These are phyloP conservation scores for Holcopasites calliopsidis DNA, from an alignment of 1,140 invertebrate genomes.

Conservation along the genomic window DNA sequence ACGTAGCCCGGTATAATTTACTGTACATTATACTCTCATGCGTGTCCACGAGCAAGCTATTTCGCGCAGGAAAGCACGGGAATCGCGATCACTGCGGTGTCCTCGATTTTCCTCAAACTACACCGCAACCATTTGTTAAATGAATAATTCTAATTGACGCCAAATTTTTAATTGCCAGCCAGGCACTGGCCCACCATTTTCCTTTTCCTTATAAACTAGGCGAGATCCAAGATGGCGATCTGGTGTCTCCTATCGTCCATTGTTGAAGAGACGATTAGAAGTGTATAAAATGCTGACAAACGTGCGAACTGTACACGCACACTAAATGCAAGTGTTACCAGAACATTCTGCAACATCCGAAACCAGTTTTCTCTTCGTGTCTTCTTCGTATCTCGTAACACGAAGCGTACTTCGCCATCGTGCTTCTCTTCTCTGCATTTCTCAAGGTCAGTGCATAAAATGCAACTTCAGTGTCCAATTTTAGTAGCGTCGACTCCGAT, in stretches of 20 bases:
- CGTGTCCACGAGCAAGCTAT: not conserved
- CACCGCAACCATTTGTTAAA: too few relatives aligned
- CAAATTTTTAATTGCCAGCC: too few relatives aligned
- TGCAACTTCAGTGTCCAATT: not conserved
- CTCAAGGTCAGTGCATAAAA: slow-evolving; percentile 10
- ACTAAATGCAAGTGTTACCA: slow-evolving; percentile 37
- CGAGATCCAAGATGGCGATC: slow-evolving; percentile 7
- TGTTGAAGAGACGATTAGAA: not conserved
- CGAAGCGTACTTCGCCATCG: slow-evolving; percentile 13
- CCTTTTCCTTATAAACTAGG: too few relatives aligned
- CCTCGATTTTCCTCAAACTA: too few relatives aligned
- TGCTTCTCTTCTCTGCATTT: slow-evolving; percentile 11
- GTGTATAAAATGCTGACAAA: slow-evolving; percentile 17
- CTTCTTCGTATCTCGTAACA: slow-evolving; percentile 29
- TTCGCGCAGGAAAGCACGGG: too few relatives aligned
- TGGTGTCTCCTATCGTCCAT: not conserved
- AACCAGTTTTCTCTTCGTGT: slow-evolving; percentile 37
- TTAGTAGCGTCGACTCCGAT: too few relatives aligned
- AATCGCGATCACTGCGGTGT: too few relatives aligned
- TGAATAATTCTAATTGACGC: too few relatives aligned
- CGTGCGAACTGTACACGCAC: slow-evolving; percentile 16
- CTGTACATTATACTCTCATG: slow-evolving; percentile 4
- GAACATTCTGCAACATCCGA: slow-evolving; percentile 34
- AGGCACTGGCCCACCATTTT: not conserved
- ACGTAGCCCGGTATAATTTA: slow-evolving; percentile 4